Conservation (phyloP, 2,888 invertebrate species). For the Chaitophorus viminalis region DNA sequence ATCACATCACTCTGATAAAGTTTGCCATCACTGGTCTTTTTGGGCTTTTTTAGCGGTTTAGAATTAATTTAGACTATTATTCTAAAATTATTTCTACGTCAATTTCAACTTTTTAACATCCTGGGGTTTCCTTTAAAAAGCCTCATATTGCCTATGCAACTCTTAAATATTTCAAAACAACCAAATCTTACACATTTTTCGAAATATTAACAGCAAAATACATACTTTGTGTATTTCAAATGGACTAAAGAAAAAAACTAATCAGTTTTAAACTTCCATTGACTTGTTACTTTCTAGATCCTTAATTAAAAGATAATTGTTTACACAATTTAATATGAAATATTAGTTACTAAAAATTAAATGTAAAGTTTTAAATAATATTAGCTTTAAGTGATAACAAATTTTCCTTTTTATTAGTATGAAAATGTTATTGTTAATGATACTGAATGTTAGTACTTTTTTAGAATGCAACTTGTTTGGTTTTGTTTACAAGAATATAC, state of each 20-base stretch:
- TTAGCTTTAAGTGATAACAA: too few species aligned
- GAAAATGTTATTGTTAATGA: too few species aligned
- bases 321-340: too few species aligned
- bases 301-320: too few species aligned
- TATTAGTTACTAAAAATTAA: too few species aligned
- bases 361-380: too few species aligned
- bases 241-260: background rate
- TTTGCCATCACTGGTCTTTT: background rate
- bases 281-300: background rate
- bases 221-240: background rate
- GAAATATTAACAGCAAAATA: background rate
- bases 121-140: background rate
- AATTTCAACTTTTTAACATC: background rate
- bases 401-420: too few species aligned
- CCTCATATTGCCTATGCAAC: too few species aligned
- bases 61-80: background rate
- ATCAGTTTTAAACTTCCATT: background rate
- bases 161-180: too few species aligned
- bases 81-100: background rate
- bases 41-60: background rate
- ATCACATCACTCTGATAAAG: conserved; percentile 46
- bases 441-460: too few species aligned
- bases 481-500: too few species aligned
- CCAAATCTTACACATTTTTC: background rate
- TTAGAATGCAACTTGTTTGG: too few species aligned